phyloP scores from a whole-genome alignment of 2,797 vertebrate species.

The Agapornis canus region DNA sequence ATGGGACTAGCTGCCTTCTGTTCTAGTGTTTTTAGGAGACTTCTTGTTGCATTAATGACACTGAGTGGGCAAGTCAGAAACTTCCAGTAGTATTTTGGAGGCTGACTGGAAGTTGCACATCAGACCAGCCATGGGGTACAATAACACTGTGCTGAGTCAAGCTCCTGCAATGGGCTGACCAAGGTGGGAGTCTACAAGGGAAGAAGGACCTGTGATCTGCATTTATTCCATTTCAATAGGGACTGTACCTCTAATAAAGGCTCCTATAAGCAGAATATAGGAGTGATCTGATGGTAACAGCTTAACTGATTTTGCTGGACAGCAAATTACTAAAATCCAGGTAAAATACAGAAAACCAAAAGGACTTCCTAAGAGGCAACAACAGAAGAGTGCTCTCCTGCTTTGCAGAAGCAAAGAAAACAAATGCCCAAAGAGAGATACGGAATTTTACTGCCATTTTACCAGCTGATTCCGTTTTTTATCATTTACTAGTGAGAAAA shows the following conservation, averaged over 20 bases:
- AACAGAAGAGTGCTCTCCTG: neutral
- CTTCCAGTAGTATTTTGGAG: neutral
- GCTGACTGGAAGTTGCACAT: neutral
- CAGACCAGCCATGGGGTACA: neutral
- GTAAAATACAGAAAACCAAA: neutral
- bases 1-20: neutral
- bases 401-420: neutral
- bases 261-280: neutral
- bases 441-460: neutral
- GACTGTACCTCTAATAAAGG: neutral
- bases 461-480: neutral
- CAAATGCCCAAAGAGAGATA: neutral
- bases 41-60: neutral
- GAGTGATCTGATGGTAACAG: neutral
- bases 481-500: neutral
- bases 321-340: neutral
- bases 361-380: neutral
- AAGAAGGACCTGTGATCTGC: neutral
- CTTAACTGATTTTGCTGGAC: neutral
- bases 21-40: neutral
- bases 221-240: neutral
- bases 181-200: neutral
- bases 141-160: neutral
- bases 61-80: neutral
- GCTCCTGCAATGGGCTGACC: neutral